Evolutionary conservation across 2,113 vertebrate species (phyloP), one percentile per base, ranked within the genome.

Genomic region (Gasterosteus aculeatus): DNA sequence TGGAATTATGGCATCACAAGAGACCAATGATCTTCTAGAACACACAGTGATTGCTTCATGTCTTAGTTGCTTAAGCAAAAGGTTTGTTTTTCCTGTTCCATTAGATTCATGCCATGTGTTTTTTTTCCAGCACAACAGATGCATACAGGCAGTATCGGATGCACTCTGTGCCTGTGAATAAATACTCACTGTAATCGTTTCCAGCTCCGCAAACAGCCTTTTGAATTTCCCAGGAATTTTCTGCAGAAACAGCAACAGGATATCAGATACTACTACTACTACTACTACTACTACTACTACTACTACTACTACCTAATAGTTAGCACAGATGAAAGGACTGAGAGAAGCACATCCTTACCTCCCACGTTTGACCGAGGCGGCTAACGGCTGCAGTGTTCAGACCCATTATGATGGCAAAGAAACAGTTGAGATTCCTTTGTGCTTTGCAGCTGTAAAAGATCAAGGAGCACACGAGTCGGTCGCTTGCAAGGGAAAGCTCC

Each of bases 191-290:
- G 97, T 99, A 89, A 99, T 87, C 69, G 94, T 95, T 93, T 99
- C 98, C 84, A 99, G 95, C 90, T 99, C 98, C 29, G 96, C 95
- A 92, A 99, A 98, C 89, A 98, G 92, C 92, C 96, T 99, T 93
- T 96, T 98, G 89, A 99, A 99, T 89, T 98, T 99, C 44, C 98
- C 97, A 78, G 97, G 97, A 85, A 99, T 96, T 96, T 98, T 99
- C 98, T 99, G 84, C 44, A 69, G 41, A 76, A 54, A 77, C n/a
- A 78, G 22, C 11, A 56, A 56, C 53, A 22, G 72, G 77, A 38
- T 22, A 54, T 26, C 5, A 81, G 41, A 54, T 3, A 46, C 4
- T 4, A 14, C 8, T 53, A 26, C 3, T 53, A 41, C 31, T n/a
- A n/a, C n/a, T n/a, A n/a, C n/a, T n/a, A n/a, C n/a, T 3, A 46